Evolutionary conservation across 2,888 invertebrate species (phyloP).

Genomic region (Emesis furor): DNA sequence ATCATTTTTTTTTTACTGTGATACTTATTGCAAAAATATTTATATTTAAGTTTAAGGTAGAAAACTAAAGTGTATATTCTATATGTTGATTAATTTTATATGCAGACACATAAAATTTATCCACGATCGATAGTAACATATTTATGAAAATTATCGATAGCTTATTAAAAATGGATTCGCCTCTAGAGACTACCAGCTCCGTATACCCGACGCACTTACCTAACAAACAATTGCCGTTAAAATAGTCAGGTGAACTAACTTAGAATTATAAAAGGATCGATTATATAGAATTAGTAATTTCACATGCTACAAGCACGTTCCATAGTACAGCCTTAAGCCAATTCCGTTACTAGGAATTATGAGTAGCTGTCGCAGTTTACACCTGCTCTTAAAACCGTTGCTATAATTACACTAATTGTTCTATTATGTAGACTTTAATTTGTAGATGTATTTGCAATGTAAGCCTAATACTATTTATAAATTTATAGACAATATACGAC

Average conservation of each 20-base stretch:
- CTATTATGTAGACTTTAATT: slow-evolving; percentile 69
- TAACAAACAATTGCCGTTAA: slow-evolving; percentile 80
- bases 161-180: slow-evolving; percentile 57
- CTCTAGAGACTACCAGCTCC: slow-evolving; percentile 55
- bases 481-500: not conserved
- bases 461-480: slow-evolving; percentile 13
- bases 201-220: slow-evolving; percentile 59
- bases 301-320: slow-evolving; percentile 87
- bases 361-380: slow-evolving; percentile 84
- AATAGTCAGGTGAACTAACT: slow-evolving; percentile 84
- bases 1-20: too few relatives aligned
- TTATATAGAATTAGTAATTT: slow-evolving; percentile 88
- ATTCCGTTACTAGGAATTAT: slow-evolving; percentile 90
- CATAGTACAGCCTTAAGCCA: slow-evolving; percentile 88
- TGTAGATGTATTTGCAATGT: slow-evolving; percentile 52
- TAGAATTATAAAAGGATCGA: slow-evolving; percentile 86
- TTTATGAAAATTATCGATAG: not conserved
- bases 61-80: too few relatives aligned
- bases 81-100: too few relatives aligned
- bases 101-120: too few relatives aligned
- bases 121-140: too few relatives aligned
- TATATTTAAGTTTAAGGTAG: too few relatives aligned
- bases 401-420: slow-evolving; percentile 89
- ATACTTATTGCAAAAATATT: too few relatives aligned
- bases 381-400: slow-evolving; percentile 89